Evolutionary conservation across 1,140 invertebrate species (phyloP).

Genomic region (Trichomalopsis sarcophagae): DNA sequence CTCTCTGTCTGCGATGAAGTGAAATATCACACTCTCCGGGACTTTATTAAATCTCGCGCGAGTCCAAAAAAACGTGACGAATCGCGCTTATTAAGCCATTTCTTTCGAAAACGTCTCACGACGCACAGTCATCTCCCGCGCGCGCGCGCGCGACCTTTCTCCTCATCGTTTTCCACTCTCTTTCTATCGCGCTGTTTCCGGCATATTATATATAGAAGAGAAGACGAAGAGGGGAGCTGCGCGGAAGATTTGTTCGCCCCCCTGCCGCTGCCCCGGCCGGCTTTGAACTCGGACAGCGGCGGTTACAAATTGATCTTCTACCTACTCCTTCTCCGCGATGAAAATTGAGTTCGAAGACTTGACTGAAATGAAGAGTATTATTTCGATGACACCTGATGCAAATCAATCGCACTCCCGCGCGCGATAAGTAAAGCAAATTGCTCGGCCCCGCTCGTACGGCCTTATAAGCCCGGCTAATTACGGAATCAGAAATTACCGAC

Average conservation of each 20-base stretch:
- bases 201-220: not conserved
- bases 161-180: not conserved
- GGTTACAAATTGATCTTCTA: constrained; percentile 37
- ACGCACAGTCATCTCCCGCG: not conserved
- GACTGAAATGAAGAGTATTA: not conserved
- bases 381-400: not conserved
- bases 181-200: not conserved
- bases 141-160: not conserved
- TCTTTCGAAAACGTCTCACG: not conserved
- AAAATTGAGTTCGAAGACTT: not conserved
- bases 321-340: not conserved
- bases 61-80: not conserved
- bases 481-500: constrained; percentile 7
- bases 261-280: not conserved
- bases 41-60: not conserved
- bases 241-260: constrained; percentile 11
- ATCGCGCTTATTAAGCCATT: constrained; percentile 11
- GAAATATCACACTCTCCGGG: no score
- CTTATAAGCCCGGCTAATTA: not conserved
- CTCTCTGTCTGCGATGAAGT: not conserved
- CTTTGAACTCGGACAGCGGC: not conserved
- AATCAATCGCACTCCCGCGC: not conserved
- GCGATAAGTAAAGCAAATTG: not conserved
- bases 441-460: not conserved
- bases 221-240: no score